Conservation (phyloP, 2,888 invertebrate genomes). For the Ophion costatus region DNA sequence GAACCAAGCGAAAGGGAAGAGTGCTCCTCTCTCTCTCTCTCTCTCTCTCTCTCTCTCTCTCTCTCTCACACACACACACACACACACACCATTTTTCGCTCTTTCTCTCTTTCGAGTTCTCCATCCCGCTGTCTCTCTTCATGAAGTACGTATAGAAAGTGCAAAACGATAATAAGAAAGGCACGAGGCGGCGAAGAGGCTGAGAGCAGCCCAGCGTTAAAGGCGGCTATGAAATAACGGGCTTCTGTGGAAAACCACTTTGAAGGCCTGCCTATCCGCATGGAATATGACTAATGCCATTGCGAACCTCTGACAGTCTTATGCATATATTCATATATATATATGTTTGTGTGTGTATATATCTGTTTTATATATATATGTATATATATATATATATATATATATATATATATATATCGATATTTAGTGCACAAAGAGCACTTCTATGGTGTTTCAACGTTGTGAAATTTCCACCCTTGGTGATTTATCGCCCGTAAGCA, state of each 20-base stretch:
- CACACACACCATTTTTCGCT: neutral
- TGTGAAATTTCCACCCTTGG: constrained; percentile 14
- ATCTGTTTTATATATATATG: no score
- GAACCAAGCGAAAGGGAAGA: constrained; percentile 30
- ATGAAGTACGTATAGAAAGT: constrained; percentile 8
- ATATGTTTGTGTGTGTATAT: neutral
- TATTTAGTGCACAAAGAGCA: constrained; percentile 4
- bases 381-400: no score
- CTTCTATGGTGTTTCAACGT: constrained; percentile 14
- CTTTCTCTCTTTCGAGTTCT: neutral
- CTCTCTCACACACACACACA: no score
- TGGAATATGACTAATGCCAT: constrained; percentile 77
- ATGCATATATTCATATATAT: constrained; percentile 17
- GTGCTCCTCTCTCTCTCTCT: constrained; percentile 16
- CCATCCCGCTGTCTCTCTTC: neutral
- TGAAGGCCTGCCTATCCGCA: constrained; percentile 72
- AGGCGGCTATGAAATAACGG: constrained; percentile 70
- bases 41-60: constrained; percentile 16
- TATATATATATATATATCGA: neutral
- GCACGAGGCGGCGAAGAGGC: constrained; percentile 46
- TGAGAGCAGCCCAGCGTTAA: constrained; percentile 45
- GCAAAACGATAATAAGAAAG: constrained; percentile 65
- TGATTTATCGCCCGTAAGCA: constrained; percentile 23
- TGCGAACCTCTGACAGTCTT: constrained; percentile 6
- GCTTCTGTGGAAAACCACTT: constrained; percentile 69